Evolutionary conservation across 2,888 invertebrate genomes (phyloP).

Genomic region (Mythimna pallens): DNA sequence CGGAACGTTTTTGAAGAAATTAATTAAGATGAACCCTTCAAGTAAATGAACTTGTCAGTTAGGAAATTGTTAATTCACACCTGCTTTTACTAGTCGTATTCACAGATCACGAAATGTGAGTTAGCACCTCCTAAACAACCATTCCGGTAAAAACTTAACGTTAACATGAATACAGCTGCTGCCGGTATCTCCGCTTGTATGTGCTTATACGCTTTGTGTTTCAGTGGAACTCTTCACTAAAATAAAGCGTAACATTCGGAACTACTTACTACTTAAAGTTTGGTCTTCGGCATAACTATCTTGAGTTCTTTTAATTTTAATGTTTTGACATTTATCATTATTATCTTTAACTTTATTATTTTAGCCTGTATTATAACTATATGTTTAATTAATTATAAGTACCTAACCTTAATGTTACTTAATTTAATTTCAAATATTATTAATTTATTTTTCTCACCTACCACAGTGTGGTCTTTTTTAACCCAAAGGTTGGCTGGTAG

Average conservation of each 20-base stretch:
- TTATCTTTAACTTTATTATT: not conserved
- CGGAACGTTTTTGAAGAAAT: constrained; percentile 26
- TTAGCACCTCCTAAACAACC: constrained; percentile 84
- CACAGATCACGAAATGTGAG: constrained; percentile 83
- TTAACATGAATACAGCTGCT: constrained; percentile 34
- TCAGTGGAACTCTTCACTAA: not conserved
- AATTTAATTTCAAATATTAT: too few relatives aligned
- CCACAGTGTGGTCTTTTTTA: too few relatives aligned
- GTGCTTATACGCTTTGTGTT: constrained; percentile 1
- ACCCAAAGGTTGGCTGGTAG: not conserved
- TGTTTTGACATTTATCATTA: too few relatives aligned
- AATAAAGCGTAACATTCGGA: too few relatives aligned
- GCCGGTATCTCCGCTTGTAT: constrained; percentile 34
- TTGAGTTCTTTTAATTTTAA: too few relatives aligned
- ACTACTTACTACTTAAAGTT: too few relatives aligned
- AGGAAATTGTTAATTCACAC: constrained; percentile 83
- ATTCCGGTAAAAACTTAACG: constrained; percentile 66
- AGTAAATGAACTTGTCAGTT: constrained; percentile 75
- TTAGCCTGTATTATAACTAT: too few relatives aligned
- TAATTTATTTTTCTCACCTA: too few relatives aligned
- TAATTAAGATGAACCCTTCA: constrained; percentile 56
- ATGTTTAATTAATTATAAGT: too few relatives aligned
- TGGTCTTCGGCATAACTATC: too few relatives aligned
- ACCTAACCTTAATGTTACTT: too few relatives aligned
- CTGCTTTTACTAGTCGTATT: constrained; percentile 79